phyloP scores from a whole-genome alignment of 2,888 invertebrate genomes.

The Agrypnus murinus region DNA sequence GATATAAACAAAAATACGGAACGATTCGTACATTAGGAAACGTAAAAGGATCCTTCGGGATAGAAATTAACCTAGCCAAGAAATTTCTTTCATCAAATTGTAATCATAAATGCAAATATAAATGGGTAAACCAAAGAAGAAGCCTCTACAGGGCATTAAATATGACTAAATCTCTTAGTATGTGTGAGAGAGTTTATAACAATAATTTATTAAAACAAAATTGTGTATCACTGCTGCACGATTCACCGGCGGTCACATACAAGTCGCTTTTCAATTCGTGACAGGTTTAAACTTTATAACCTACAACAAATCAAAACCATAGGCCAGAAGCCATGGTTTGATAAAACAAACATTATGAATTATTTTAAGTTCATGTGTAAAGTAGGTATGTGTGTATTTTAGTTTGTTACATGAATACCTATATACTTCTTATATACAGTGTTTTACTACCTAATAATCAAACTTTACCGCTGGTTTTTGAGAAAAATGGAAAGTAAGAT shows the following conservation, averaged over 20 bases:
- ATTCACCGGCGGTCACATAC: conserved; percentile 48
- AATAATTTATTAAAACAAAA: conserved; percentile 51
- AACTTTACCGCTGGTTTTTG: too few species aligned
- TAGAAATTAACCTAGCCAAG: conserved; percentile 42
- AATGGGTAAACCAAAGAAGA: conserved; percentile 23
- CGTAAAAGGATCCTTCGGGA: conserved; percentile 42
- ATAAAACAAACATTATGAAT: conserved; percentile 40
- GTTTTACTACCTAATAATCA: too few species aligned
- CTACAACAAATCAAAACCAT: conserved; percentile 34
- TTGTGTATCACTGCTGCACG: conserved; percentile 49
- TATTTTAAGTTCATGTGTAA: conserved; percentile 29
- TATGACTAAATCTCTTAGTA: conserved; percentile 22
- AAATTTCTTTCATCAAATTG: conserved; percentile 44
- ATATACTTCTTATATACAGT: too few species aligned
- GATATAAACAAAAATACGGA: conserved; percentile 42
- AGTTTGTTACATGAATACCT: conserved; percentile 26
- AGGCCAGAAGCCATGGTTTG: conserved; percentile 28
- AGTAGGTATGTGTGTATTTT: conserved; percentile 16
- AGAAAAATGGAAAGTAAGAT: too few species aligned
- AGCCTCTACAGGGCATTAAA: conserved; percentile 32
- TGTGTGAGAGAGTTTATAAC: conserved; percentile 45
- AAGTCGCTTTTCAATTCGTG: conserved; percentile 44
- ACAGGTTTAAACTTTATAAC: conserved; percentile 37
- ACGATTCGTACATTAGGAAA: conserved; percentile 40
- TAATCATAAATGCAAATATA: conserved; percentile 49